Percentiles rank a stretch among this genome's conserved stretches.
These are phyloP conservation scores for Cinclus mexicanus DNA, from an alignment of 2,113 vertebrate genomes.

Conservation along the genomic window DNA sequence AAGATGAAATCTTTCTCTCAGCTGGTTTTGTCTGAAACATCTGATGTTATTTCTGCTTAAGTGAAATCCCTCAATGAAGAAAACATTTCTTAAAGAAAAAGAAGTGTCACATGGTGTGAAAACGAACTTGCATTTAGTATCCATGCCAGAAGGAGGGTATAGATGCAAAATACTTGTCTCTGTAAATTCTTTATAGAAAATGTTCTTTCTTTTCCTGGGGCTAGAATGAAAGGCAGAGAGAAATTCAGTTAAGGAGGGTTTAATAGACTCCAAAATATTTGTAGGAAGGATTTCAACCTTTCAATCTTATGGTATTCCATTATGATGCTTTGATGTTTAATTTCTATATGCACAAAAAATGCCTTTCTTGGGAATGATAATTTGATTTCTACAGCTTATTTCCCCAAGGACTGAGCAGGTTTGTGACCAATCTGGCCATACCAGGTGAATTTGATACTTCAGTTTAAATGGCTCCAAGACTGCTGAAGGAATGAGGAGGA, in stretches of 20 bases:
- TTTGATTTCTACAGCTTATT: not conserved
- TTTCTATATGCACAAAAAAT: not conserved
- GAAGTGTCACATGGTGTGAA: rapidly evolving
- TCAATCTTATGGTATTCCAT: not conserved
- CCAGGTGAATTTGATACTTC: not conserved
- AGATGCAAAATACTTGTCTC: not conserved
- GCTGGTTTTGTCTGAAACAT: not conserved
- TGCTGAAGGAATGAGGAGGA: not conserved
- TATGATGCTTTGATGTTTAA: not conserved
- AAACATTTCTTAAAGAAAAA: not conserved
- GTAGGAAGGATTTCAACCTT: not conserved
- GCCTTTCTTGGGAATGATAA: not conserved
- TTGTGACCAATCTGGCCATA: not conserved
- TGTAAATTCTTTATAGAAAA: not conserved
- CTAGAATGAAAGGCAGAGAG: not conserved
- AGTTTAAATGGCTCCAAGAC: not conserved
- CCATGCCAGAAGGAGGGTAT: not conserved
- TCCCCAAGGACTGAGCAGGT: not conserved
- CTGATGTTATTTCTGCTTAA: not conserved
- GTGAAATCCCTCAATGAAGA: not conserved
- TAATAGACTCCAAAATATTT: not conserved
- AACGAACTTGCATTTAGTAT: not conserved
- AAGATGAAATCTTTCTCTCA: not conserved
- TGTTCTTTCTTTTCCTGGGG: not conserved
- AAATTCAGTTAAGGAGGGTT: not conserved